Base-by-base conservation (phyloP, 2,113 vertebrate genomes). In the Turnix velox region DNA sequence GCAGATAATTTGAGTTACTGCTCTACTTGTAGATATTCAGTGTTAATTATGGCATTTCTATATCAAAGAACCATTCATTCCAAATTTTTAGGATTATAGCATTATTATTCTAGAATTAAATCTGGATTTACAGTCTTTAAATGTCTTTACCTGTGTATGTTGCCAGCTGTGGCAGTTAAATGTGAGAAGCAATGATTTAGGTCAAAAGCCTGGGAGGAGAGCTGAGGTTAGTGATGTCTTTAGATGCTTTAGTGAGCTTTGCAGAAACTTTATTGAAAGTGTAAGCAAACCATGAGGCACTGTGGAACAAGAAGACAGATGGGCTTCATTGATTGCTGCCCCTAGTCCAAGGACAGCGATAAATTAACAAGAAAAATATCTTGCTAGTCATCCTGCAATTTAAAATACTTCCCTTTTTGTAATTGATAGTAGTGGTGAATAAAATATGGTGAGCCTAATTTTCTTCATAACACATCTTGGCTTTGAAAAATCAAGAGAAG, bases 141-240 rank as follows among this genome's bases (percentile, higher is more conserved):
- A 48, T 37, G 13, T n/a, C n/a, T n/a, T n/a, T n/a, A n/a, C n/a
- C 24, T n/a, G 0, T 10, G 5, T 74, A 12, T 3, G 0, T 52
- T 48, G 12, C 15, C 33, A 42, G 14, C 18, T 76, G 51, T 14
- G 14, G 23, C 55, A 62, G 17, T 62, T 4, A 37, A 57, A 12
- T 23, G 15, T 54, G 42, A 81, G 25, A 24, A 74, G 55, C 39
- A 35, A 10, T 49, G 51, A 30, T 54, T 81, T 84, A 84, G 43
- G 10, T 71, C 42, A 71, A 39, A 72, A 77, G 12, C 46, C 28
- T 78, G 25, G 13, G 33, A 62, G 19, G 33, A 62, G 59, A 88
- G 14, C 62, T 83, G 39, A 19, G 7, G 1, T 59, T 39, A 14
- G 15, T 27, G 20, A 25, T 18, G 25, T 31, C 39, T 58, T 66